Conservation (phyloP, 2,797 vertebrate species). For the Pampus argenteus region DNA sequence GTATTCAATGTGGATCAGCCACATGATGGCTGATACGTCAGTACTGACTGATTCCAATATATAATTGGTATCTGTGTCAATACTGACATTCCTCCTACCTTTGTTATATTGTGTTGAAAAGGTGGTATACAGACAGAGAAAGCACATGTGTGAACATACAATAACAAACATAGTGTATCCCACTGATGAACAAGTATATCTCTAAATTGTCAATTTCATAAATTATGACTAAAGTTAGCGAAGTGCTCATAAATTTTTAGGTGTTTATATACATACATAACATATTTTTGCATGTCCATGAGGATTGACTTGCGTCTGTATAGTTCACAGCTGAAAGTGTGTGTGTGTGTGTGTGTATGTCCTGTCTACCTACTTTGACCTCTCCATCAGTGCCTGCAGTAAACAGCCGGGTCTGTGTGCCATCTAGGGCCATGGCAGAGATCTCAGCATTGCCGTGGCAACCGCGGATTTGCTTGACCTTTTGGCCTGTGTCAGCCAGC, state of each 20-base stretch:
- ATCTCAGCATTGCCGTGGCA: conserved; percentile 89
- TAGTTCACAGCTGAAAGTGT: conserved; percentile 3
- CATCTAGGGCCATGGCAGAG: conserved; percentile 84
- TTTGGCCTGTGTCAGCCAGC: conserved; percentile 89
- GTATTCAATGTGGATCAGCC: too few relatives aligned
- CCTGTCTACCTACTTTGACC: conserved; percentile 77
- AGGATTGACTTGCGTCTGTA: conserved; percentile 4
- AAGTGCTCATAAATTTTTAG: too few relatives aligned
- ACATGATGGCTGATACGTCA: too few relatives aligned
- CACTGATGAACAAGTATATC: too few relatives aligned
- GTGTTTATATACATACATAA: too few relatives aligned
- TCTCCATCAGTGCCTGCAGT: conserved; percentile 83
- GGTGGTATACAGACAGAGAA: not conserved
- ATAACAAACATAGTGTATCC: not conserved
- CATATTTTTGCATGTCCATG: conserved; percentile 21
- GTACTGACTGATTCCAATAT: too few relatives aligned
- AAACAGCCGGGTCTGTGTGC: conserved; percentile 84
- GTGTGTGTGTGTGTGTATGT: conserved; percentile 9
- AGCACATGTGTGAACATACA: too few relatives aligned
- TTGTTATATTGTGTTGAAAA: not conserved
- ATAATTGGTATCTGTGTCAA: too few relatives aligned
- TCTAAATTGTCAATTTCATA: too few relatives aligned
- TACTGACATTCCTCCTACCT: too few relatives aligned
- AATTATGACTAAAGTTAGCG: too few relatives aligned
- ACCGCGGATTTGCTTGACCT: conserved; percentile 86